A percentile compares a stretch with the other conserved stretches of the same genome.
Evolutionary conservation across 2,888 invertebrate genomes (phyloP).

Genomic region (Pecten maximus): DNA sequence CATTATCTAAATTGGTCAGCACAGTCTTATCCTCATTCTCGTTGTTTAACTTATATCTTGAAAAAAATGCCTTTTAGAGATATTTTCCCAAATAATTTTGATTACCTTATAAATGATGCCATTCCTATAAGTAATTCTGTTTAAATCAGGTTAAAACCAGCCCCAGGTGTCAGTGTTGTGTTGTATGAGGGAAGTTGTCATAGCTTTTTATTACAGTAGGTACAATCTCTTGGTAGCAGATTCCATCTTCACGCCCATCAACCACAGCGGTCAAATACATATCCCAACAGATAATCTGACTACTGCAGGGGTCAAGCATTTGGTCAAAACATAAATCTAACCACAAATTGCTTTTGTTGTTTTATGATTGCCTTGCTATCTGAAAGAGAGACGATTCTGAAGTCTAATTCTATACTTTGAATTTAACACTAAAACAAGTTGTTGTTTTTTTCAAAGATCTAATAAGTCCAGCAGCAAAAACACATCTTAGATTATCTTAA

Average conservation of each 20-base stretch:
- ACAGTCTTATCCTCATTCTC: not conserved
- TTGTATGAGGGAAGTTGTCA: not conserved
- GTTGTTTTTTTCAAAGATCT: too few relatives aligned
- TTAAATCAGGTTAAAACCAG: too few relatives aligned
- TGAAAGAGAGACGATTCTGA: too few relatives aligned
- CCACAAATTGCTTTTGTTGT: not conserved
- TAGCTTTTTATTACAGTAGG: not conserved
- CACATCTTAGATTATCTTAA: too few relatives aligned
- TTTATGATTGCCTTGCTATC: not conserved
- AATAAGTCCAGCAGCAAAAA: too few relatives aligned
- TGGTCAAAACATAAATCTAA: not conserved
- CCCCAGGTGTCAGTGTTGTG: too few relatives aligned
- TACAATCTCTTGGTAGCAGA: not conserved
- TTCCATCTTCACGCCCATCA: not conserved
- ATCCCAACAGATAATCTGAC: not conserved
- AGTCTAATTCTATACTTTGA: too few relatives aligned
- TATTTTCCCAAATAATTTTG: too few relatives aligned
- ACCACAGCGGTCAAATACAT: not conserved
- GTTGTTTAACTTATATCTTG: not conserved
- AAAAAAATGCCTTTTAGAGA: not conserved
- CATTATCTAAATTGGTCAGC: constrained; percentile 7
- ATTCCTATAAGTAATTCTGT: not conserved
- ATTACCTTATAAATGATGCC: not conserved
- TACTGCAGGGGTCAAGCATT: not conserved
- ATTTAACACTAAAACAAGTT: too few relatives aligned